Evolutionary conservation across 2,888 invertebrate species (phyloP), one percentile per base, ranked within the genome.

Genomic region (Cyclophora albipunctata): DNA sequence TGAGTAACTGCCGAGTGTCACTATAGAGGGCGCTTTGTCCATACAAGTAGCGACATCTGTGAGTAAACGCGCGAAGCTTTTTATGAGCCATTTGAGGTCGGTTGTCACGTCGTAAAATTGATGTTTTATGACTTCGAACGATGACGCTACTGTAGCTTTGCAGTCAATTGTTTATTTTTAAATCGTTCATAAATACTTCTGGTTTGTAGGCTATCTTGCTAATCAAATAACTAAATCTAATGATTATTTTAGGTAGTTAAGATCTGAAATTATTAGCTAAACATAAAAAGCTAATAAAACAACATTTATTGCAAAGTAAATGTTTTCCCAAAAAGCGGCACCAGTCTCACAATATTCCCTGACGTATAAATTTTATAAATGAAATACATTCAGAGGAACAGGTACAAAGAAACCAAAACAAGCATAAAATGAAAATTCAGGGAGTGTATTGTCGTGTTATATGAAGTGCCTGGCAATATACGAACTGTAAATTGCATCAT

Each of bases 401-500:
- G 58, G 64, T 69, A 68, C 60, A 59, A 63, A 64, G 64, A 64
- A 65, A 63, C 63, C 59, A 57, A 66, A 66, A 71, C 66, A 63
- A 66, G 63, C 60, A 65, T 62, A 67, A 70, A 73, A 66, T 57
- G 57, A 61, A 64, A 66, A 78, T 77, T 76, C 73, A 69, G 69
- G 67, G 67, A 73, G 73, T 76, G 72, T 79, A 78, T 78, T 77
- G 75, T 77, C 75, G 72, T 76, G 75, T 78, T 80, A 77, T 76
- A 79, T 81, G 78, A 82, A 82, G 79, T 81, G 76, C 66, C 72
- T 75, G 65, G 78, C 75, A 81, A 81, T 84, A 82, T 81, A 83
- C 77, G 75, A 75, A 79, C 79, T 80, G 80, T 80, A 80, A 85
- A 85, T 82, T 81, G 81, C 81, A 74, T 80, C 82, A 77, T 84